Conservation (phyloP, 2,113 vertebrate genomes). For the Ameiurus melas region DNA sequence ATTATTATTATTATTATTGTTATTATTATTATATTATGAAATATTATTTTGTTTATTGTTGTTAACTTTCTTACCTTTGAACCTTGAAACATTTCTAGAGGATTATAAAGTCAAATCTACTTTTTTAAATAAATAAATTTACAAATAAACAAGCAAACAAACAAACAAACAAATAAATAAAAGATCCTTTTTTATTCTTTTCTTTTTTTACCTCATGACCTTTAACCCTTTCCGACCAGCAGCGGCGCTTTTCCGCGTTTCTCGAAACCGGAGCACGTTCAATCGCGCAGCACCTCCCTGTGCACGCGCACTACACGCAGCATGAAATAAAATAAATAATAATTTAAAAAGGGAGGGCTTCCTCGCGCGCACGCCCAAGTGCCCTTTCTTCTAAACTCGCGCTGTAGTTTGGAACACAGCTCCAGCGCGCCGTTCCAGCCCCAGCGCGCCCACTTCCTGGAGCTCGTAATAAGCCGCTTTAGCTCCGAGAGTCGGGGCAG, state of each 20-base stretch:
- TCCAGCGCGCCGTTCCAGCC: too few relatives aligned
- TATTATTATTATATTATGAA: neutral
- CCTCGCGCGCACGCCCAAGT: neutral
- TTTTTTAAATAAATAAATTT: too few relatives aligned
- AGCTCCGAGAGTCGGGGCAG: neutral
- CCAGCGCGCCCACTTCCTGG: neutral
- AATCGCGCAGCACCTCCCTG: neutral
- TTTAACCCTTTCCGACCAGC: too few relatives aligned
- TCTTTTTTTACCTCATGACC: too few relatives aligned
- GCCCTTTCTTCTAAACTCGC: neutral
- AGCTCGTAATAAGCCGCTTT: neutral
- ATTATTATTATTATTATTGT: too few relatives aligned
- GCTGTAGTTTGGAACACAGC: neutral
- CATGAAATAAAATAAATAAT: neutral
- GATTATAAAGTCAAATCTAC: too few relatives aligned
- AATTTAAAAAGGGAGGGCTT: too few relatives aligned
- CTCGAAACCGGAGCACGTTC: neutral
- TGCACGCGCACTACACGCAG: neutral
- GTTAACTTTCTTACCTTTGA: neutral
- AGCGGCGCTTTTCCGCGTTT: too few relatives aligned
- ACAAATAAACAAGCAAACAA: too few relatives aligned
- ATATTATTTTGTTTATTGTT: neutral
- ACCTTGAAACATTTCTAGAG: too few relatives aligned
- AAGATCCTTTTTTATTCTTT: too few relatives aligned
- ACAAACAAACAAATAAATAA: too few relatives aligned